Base-by-base conservation (phyloP, 2,888 invertebrate species). In the Dastarcus helophoroides region DNA sequence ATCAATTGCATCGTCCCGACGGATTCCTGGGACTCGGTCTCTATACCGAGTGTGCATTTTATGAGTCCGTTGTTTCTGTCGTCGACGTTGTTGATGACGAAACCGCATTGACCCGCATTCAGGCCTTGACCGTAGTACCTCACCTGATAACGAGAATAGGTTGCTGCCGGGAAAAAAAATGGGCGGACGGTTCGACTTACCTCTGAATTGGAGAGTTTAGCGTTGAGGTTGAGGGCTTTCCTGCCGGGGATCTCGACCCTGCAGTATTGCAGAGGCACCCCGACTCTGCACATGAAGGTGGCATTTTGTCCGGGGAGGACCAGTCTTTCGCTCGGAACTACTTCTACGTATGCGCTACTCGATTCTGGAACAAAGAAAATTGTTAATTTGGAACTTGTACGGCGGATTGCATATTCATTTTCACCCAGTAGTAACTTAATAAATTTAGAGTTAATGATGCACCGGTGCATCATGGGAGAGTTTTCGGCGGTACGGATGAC, bases 61-160 rank as follows among this genome's bases (percentile, higher is more conserved):
- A 82, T 70, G 42, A 68, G 65, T 0, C 85, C 85, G 52, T 84
- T 79, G 60, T 79, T 71, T 24, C 62, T 65, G 27, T 78, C 76
- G 36, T 63, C 67, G 9, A 81, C 71, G 32, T 65, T 64, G 35
- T 68, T 64, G 37, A 85, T 76, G 33, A 60, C 66, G 3, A 78
- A 74, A 2, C 84, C 84, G 46, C 85, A 85, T 42, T 83, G 73
- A 1, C 84, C 83, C 2, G 58, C 54, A 50, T 71, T 63, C 1
- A 69, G 41, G 2, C 69, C 69, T 2, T 52, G 53, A 4, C 71
- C 71, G 31, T 50, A 58, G 44, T 70, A 71, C 2, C 53, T 47
- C 3, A 61, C 47, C 60, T 60, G 33, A 9, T 17, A 25, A 11
- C n/a, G 2, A 30, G n/a, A n/a, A n/a, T n/a, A n/a, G n/a, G n/a